These are phyloP conservation scores for Folsomia candida DNA, from an alignment of 2,888 invertebrate species.

Conservation along the genomic window DNA sequence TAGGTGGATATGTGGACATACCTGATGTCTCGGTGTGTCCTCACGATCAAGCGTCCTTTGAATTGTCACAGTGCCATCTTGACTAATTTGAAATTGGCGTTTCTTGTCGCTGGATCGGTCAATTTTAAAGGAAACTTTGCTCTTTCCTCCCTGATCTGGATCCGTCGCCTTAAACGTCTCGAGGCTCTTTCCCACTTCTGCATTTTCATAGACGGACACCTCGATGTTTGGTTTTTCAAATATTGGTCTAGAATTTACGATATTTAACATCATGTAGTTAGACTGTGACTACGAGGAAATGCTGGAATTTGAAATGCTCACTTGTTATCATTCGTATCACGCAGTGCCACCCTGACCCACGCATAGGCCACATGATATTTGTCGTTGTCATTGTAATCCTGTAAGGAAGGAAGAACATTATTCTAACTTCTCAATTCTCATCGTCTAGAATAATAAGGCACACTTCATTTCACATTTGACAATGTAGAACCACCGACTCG, in stretches of 20 bases:
- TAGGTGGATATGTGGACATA: too few species aligned
- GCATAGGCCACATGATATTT: slow-evolving; percentile 96
- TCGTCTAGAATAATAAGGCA: too few species aligned
- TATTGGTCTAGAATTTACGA: slow-evolving; percentile 80
- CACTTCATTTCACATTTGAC: too few species aligned
- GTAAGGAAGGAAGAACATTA: too few species aligned
- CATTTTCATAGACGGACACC: slow-evolving; percentile 86
- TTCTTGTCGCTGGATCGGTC: slow-evolving; percentile 89
- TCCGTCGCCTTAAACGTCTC: slow-evolving; percentile 94
- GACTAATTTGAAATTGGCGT: slow-evolving; percentile 89
- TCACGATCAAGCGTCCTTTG: slow-evolving; percentile 89
- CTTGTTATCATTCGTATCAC: slow-evolving; percentile 61
- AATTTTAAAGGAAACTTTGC: slow-evolving; percentile 80
- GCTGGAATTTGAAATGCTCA: neutral
- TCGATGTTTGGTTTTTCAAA: slow-evolving; percentile 92
- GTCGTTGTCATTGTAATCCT: slow-evolving; percentile 94
- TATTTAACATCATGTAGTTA: slow-evolving; percentile 63
- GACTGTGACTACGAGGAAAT: neutral
- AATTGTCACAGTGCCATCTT: slow-evolving; percentile 91
- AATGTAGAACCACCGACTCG: too few species aligned
- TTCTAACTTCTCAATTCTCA: too few species aligned
- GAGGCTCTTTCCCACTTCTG: slow-evolving; percentile 81
- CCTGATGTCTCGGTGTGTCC: slow-evolving; percentile 89
- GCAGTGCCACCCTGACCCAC: slow-evolving; percentile 87
- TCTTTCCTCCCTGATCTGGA: slow-evolving; percentile 91